These are phyloP conservation scores for Ammodramus savannarum DNA, from an alignment of 2,113 vertebrate genomes.

Conservation along the genomic window DNA sequence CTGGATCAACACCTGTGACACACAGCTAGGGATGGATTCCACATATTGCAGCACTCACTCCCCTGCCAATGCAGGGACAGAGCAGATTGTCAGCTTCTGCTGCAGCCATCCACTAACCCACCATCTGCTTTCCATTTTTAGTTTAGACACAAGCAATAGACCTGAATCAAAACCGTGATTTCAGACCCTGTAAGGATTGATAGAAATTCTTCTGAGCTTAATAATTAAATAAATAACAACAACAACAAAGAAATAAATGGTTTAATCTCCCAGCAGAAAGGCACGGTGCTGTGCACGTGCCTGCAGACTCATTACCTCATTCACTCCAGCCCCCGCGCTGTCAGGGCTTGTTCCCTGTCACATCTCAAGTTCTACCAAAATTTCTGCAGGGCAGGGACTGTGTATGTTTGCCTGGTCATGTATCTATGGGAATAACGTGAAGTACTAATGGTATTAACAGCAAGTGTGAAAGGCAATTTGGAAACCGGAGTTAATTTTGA, in stretches of 20 bases:
- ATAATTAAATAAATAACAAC: conserved; percentile 18
- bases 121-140: conserved; percentile 46
- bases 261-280: conserved; percentile 7
- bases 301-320: not conserved
- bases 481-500: not conserved
- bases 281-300: not conserved
- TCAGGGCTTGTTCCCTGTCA: conserved; percentile 34
- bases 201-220: conserved; percentile 1
- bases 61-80: not conserved
- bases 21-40: not conserved
- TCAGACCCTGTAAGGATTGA: not conserved
- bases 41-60: not conserved
- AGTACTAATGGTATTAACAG: not conserved
- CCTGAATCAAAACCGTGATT: not conserved
- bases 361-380: not conserved
- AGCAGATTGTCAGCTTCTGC: conserved; percentile 28
- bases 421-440: not conserved
- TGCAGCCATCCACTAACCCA: not conserved
- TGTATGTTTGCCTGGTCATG: conserved; percentile 6
- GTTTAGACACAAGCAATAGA: conserved; percentile 9
- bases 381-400: conserved; percentile 28
- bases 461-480: not conserved
- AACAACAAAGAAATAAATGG: not conserved
- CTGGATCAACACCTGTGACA: conserved; percentile 12
- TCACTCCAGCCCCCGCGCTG: not conserved